Base-by-base conservation (phyloP, 2,888 invertebrate species). In the Frankliniella intonsa region DNA sequence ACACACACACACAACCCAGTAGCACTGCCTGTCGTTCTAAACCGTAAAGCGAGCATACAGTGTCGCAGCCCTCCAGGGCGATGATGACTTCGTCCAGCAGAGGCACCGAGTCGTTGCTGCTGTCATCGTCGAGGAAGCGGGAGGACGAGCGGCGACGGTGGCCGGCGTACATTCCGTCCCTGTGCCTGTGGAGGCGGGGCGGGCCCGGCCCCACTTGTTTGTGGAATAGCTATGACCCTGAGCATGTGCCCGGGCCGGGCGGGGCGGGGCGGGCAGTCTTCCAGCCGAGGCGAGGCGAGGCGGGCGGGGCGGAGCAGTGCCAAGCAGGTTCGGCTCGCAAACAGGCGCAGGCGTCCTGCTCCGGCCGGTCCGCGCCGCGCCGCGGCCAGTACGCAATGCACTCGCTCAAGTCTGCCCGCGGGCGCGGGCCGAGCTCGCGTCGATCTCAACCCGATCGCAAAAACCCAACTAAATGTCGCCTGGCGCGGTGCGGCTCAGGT, bases 91-190 rank as follows among this genome's bases (percentile, higher is more conserved):
- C 62, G 62, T 62, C 62, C 19, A 62, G 62, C 62, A 62, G 62
- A 1, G 62, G 62, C 7, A 62, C 62, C 19, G 19, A 17, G 62
- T 62, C 62, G 62, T 62, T 17, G 62, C 62, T 62, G 62, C 19
- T n/a, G 62, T 62, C 62, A n/a, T 62, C 62, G 62, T 62, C 62
- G 62, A 62, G 62, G 62, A 19, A 62, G 62, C 62, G 62, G 62
- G 62, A 62, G 62, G 62, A 17, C 62, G 19, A n/a, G 62, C 62
- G 62, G 19, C 62, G 19, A 62, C 62, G 62, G 62, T n/a, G 7
- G 62, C 62, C 62, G 62, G 14, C 62, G 62, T 62, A n/a, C 62
- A 62, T 62, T 2, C 38, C 38, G 38, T 5, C 38, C 38, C 38
- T 38, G 2, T 38, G 38, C 38, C 38, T 38, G 38, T 5, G 38